Evolutionary conservation across 2,797 vertebrate genomes (phyloP).

Genomic region (Delichon dasypus): DNA sequence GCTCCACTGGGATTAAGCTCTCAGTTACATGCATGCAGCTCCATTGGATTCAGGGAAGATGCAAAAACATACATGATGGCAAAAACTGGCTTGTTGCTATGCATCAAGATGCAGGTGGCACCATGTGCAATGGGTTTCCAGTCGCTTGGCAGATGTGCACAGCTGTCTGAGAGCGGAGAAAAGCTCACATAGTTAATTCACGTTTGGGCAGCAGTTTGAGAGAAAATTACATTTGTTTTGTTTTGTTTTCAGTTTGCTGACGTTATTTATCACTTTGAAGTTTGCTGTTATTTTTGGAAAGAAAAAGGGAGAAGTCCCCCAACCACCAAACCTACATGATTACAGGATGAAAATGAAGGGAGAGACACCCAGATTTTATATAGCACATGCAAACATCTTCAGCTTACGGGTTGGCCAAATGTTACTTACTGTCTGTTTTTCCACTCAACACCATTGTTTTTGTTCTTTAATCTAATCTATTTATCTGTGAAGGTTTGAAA

Average conservation of each 20-base stretch:
- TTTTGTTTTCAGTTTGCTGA: not conserved
- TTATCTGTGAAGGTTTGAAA: conserved; percentile 51
- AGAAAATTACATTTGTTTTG: not conserved
- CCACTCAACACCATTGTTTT: not conserved
- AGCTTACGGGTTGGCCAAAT: not conserved
- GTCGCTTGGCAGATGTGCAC: conserved; percentile 48
- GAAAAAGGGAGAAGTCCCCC: not conserved
- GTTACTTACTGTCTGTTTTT: conserved; percentile 26
- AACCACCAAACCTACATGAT: not conserved
- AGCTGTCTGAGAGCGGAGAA: conserved; percentile 27
- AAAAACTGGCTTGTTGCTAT: not conserved
- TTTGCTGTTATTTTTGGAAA: not conserved
- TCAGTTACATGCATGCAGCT: not conserved
- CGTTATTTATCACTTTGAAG: conserved; percentile 30
- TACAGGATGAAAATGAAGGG: not conserved
- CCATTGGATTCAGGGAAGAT: not conserved
- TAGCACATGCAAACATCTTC: not conserved
- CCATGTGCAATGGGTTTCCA: not conserved
- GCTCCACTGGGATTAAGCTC: not conserved
- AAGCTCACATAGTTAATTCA: not conserved
- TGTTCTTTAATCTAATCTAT: conserved; percentile 49
- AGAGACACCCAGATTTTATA: not conserved
- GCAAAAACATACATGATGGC: not conserved
- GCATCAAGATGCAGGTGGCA: conserved; percentile 21
- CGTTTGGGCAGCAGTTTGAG: not conserved